Evolutionary conservation across 1,140 invertebrate genomes (phyloP).

Genomic region (Homarus americanus): DNA sequence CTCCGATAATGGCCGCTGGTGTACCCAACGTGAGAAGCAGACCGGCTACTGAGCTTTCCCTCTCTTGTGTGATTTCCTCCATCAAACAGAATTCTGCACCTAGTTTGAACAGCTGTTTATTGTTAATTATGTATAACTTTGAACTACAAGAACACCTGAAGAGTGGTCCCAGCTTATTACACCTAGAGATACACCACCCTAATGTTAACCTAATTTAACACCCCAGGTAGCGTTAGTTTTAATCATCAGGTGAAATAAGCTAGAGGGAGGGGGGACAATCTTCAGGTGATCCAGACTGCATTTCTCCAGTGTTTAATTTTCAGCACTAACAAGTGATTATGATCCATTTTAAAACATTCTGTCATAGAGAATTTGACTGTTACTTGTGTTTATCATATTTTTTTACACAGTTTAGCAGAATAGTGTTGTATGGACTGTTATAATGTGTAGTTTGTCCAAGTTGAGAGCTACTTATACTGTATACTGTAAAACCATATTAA

Average conservation of each 20-base stretch:
- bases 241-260: too few relatives aligned
- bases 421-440: background rate
- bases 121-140: background rate
- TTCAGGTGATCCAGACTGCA: too few relatives aligned
- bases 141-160: too few relatives aligned
- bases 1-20: background rate
- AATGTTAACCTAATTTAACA: too few relatives aligned
- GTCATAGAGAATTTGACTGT: background rate
- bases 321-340: background rate
- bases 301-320: background rate
- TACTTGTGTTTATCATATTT: background rate
- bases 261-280: too few relatives aligned
- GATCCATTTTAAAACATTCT: background rate
- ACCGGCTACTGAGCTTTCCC: background rate
- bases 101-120: background rate
- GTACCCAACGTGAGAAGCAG: background rate
- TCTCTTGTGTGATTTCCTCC: background rate
- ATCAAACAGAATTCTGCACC: conserved; percentile 4
- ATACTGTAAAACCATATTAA: too few relatives aligned
- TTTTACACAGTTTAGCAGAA: background rate
- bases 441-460: too few relatives aligned
- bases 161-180: too few relatives aligned
- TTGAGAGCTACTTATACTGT: too few relatives aligned
- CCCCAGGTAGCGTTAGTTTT: too few relatives aligned
- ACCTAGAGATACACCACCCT: too few relatives aligned